Conservation (phyloP, 2,797 vertebrate species). For the Poeciliopsis gracilis region DNA sequence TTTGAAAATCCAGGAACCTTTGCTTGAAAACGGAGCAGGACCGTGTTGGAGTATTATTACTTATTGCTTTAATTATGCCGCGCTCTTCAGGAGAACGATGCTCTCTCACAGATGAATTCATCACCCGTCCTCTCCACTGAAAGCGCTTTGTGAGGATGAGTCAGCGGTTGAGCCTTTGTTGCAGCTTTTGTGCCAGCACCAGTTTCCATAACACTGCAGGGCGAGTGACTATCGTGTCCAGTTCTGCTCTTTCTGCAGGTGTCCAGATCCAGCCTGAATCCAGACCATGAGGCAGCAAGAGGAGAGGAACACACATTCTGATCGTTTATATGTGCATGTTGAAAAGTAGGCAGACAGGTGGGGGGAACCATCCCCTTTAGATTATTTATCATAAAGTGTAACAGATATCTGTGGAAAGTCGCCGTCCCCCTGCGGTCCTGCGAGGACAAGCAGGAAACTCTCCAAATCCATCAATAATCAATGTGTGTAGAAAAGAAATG, state of each 20-base stretch:
- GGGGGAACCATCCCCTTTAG: background rate
- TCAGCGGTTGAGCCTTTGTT: constrained; percentile 43
- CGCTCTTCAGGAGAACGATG: background rate
- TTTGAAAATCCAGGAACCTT: background rate
- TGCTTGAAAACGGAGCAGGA: background rate
- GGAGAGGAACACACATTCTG: background rate
- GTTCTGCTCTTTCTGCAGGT: constrained; percentile 8
- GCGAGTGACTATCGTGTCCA: constrained; percentile 30
- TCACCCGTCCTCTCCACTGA: constrained; percentile 23
- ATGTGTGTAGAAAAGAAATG: background rate
- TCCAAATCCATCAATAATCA: background rate
- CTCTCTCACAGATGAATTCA: constrained; percentile 22
- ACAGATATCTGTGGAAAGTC: background rate
- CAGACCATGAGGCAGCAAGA: constrained; percentile 5
- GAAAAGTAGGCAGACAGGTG: background rate
- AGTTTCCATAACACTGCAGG: constrained; percentile 51
- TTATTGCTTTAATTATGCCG: background rate
- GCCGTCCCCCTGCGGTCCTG: background rate
- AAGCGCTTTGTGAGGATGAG: constrained; percentile 42
- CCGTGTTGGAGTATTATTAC: background rate
- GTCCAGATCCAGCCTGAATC: constrained; percentile 12
- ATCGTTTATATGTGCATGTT: constrained; percentile 8
- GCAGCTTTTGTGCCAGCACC: constrained; percentile 34
- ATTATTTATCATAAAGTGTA: background rate
- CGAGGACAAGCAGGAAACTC: background rate